Evolutionary conservation across 2,113 vertebrate genomes (phyloP), one percentile per base, ranked within the genome.

Genomic region (Microcebus lehilahytsara): DNA sequence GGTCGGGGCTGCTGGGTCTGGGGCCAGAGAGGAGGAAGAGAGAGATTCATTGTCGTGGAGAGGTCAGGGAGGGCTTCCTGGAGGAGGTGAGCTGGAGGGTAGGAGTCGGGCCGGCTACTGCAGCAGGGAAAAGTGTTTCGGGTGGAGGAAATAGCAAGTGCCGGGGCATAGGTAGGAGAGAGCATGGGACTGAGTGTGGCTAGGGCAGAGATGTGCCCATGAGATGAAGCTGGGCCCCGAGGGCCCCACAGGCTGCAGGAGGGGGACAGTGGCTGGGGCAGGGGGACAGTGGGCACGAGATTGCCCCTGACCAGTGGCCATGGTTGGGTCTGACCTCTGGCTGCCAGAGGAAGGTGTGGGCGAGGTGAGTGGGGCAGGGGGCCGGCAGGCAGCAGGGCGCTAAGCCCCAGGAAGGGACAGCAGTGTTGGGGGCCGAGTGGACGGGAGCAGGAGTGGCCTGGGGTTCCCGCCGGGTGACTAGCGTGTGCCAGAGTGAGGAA

Each of bases 31-130:
- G 49, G 0, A 34, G 42, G 87, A 42, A 22, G 20, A 81, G 75
- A 67, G 78, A 66, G 13, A 17, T 58, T 96, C 20, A 3, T 6
- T 40, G 49, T 60, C 20, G 19, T 27, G 19, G 62, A 27, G 53
- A 72, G n/a, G 37, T 85, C 53, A 72, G 75, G 83, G 77, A 89
- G 78, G 60, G 46, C 89, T 83, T 79, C 85, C 81, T n/a, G 56
- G 72, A 93, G 40, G 79, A 88, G 64, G 25, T 22, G 37, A 85
- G 64, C 51, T 53, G 67, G 32, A 30, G 37, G 22, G 25, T 12
- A 46, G 23, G 30, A 81, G 4, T 51, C 6, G 16, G 23, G 34
- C 27, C 3, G 92, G 75, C 37, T 78, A 19, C 12, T 3, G 69
- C 0, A 1, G 60, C 40, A 42, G 32, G 88, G 60, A 67, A 64